A percentile compares a stretch with the other conserved stretches of the same genome.
phyloP scores from a whole-genome alignment of 30 jellyfish, hydroid and myxozoan species.

The Cassiopea andromeda region DNA sequence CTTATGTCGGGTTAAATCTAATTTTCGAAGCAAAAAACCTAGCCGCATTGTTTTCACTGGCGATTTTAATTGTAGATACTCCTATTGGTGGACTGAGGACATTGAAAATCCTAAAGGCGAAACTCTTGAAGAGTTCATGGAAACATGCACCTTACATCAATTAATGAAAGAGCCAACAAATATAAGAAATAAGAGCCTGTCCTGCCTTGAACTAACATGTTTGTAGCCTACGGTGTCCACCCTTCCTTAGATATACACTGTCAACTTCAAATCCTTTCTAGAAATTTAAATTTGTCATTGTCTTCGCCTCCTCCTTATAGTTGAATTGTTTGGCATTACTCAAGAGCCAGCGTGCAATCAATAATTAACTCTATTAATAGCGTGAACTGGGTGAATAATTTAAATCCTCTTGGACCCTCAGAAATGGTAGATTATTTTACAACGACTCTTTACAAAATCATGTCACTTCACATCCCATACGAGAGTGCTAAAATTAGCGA shows the following conservation, averaged over 20 bases:
- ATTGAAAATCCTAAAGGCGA: constrained; percentile 28
- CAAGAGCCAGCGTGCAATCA: constrained; percentile 7
- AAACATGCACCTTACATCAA: constrained; percentile 28
- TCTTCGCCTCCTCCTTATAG: constrained; percentile 34
- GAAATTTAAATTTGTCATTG: constrained; percentile 30
- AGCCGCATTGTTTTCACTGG: neutral
- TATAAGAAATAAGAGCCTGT: constrained; percentile 11
- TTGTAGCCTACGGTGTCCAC: constrained; percentile 23
- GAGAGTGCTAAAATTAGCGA: neutral
- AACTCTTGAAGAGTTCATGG: constrained; percentile 45
- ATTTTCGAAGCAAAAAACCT: neutral
- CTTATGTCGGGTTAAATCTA: neutral
- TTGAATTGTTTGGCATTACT: constrained; percentile 36
- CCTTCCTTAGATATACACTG: constrained; percentile 52
- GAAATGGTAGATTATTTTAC: constrained; percentile 29
- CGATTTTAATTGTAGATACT: neutral
- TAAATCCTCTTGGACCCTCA: neutral
- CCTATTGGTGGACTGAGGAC: neutral
- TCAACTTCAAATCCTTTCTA: constrained; percentile 29
- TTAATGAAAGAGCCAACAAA: constrained; percentile 45
- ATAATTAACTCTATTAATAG: constrained; percentile 13
- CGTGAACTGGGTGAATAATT: neutral
- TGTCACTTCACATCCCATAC: neutral
- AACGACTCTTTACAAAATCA: neutral
- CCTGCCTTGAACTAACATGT: neutral